phyloP scores from a whole-genome alignment of 1,140 invertebrate species.

The Stegodyphus mimosarum region DNA sequence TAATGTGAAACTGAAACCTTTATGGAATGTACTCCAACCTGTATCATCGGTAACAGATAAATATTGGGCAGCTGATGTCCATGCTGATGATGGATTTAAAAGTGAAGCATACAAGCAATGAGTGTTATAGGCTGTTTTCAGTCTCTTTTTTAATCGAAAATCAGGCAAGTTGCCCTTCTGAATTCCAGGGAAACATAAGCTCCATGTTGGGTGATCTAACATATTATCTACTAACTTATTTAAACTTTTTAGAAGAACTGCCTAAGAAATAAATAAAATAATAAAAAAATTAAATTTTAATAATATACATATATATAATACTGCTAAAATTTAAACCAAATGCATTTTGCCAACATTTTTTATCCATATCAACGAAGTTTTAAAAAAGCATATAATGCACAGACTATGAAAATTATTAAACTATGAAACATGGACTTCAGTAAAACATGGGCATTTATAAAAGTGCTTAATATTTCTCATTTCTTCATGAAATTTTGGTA shows the following conservation, averaged over 20 bases:
- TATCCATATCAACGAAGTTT: too few species aligned
- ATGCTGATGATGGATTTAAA: conserved; percentile 3
- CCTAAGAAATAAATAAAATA: conserved; percentile 8
- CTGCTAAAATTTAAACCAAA: too few species aligned
- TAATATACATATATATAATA: not conserved
- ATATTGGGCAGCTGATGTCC: conserved; percentile 16
- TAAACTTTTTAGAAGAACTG: conserved; percentile 27
- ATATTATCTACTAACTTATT: conserved; percentile 24
- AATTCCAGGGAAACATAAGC: conserved; percentile 22
- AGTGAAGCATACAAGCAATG: conserved; percentile 2
- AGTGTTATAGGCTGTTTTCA: conserved; percentile 12
- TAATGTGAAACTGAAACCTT: conserved; percentile 35
- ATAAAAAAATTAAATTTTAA: not conserved
- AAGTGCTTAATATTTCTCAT: too few species aligned
- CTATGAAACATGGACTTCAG: too few species aligned
- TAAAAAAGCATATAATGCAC: too few species aligned
- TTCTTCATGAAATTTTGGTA: too few species aligned
- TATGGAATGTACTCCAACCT: conserved; percentile 30
- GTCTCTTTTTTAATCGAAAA: conserved; percentile 15
- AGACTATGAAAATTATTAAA: too few species aligned
- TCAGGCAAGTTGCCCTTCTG: not conserved
- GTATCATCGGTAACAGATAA: conserved; percentile 44
- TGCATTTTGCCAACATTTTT: too few species aligned
- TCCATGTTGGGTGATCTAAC: conserved; percentile 11
- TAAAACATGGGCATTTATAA: too few species aligned